Base-by-base conservation (phyloP, 2,113 vertebrate species). In the Poicephalus gulielmi region DNA sequence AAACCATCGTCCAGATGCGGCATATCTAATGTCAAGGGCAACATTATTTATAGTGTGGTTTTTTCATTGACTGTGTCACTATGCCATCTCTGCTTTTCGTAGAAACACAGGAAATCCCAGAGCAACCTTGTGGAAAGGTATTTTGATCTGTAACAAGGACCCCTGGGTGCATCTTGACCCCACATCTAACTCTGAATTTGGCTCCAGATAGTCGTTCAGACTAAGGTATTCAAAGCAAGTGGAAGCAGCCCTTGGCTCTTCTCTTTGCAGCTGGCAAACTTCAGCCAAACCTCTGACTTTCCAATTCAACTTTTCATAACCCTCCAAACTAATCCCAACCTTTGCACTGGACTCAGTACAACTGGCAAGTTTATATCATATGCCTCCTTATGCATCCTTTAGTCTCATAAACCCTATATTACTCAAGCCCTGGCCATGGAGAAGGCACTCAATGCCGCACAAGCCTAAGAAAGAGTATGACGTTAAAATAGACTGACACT, bases 301-400 rank as follows among this genome's bases (percentile, higher is more conserved):
- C 89, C 62, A 76, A 62, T 35, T 92, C 84, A 92, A 91, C 93
- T 95, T 76, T 81, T 94, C 67, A 30, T 64, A 84, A 96, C 69
- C 78, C 33, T 92, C 66, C 55, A 84, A 41, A 87, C 39, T 82
- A 92, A 87, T 92, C 57, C 77, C 57, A 97, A 67, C 46, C 62
- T 89, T 94, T 53, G 6, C 69, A 55, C 69, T 95, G 92, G 86
- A 83, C 44, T 60, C 69, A 52, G 73, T 92, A 89, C 93, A 96
- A 95, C 77, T 89, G 91, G 89, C 50, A 95, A 79, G 75, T 84
- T 84, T 73, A 28, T 79, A 68, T 31, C 73, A 6, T 75, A 79
- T 68, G 39, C 50, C 52, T 92, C 39, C 14, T 91, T 81, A 78
- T 79, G 52, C 47, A 79, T 75, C 57, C 35, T 64, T 91, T 7